Percentiles rank a stretch among this genome's conserved stretches.
Conservation (phyloP, 2,797 vertebrate genomes). For the Clarias pachynema region DNA sequence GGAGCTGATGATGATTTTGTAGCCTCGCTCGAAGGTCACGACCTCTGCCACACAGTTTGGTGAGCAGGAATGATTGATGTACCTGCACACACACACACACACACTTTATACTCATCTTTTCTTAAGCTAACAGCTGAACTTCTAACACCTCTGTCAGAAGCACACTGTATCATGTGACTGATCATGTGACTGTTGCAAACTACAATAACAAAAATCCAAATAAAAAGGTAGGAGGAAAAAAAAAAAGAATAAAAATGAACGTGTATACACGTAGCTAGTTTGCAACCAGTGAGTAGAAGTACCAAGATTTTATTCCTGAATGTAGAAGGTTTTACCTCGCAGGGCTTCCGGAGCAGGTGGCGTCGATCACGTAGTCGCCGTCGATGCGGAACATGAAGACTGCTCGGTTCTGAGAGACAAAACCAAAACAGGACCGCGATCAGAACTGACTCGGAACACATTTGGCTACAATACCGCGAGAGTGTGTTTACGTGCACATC, state of each 20-base stretch:
- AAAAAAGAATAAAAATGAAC: neutral
- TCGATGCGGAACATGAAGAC: conserved; percentile 99
- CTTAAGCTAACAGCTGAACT: no score
- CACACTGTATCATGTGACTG: neutral
- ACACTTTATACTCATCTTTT: neutral
- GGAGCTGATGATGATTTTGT: conserved; percentile 98
- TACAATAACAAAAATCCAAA: neutral
- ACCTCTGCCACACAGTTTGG: conserved; percentile 98
- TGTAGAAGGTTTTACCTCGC: conserved; percentile 81
- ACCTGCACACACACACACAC: conserved; percentile 72
- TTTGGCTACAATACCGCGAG: no score
- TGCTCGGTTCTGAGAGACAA: conserved; percentile 82
- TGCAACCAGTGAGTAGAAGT: neutral
- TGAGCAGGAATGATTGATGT: conserved; percentile 97
- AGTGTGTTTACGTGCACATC: no score
- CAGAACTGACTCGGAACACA: neutral
- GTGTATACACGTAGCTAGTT: neutral
- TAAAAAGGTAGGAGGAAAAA: neutral
- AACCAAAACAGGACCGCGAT: neutral
- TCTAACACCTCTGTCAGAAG: neutral
- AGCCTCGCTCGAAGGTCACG: conserved; percentile 95
- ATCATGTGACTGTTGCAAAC: neutral
- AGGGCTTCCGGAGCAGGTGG: conserved; percentile 89
- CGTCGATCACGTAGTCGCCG: conserved; percentile 92
- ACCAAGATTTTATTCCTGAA: neutral